Evolutionary conservation across 1,140 invertebrate species (phyloP).

Genomic region (Coboldia fuscipes): DNA sequence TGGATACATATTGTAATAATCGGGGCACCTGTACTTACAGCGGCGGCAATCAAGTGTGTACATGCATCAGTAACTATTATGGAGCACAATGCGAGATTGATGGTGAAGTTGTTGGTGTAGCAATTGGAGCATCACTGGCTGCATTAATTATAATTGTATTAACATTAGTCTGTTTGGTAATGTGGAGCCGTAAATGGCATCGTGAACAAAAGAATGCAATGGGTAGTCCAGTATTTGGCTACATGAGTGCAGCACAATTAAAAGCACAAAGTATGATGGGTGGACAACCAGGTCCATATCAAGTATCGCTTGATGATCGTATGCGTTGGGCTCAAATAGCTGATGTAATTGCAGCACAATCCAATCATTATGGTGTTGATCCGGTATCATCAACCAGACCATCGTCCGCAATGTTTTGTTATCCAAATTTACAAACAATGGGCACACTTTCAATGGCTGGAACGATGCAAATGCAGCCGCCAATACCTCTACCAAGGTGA

Average conservation of each 20-base stretch:
- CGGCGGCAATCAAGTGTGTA: slow-evolving; percentile 53
- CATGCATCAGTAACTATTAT: slow-evolving; percentile 67
- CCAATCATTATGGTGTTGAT: slow-evolving; percentile 59
- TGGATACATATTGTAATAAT: slow-evolving; percentile 57
- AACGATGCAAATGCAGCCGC: slow-evolving; percentile 25
- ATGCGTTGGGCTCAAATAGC: slow-evolving; percentile 67
- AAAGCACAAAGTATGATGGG: slow-evolving; percentile 40
- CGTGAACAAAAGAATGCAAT: slow-evolving; percentile 57
- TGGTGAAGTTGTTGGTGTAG: slow-evolving; percentile 74
- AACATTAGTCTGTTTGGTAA: slow-evolving; percentile 66
- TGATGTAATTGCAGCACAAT: slow-evolving; percentile 60
- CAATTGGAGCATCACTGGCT: slow-evolving; percentile 68
- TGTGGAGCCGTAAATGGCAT: slow-evolving; percentile 83
- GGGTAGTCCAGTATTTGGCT: slow-evolving; percentile 61
- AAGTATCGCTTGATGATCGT: slow-evolving; percentile 49
- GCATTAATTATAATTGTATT: slow-evolving; percentile 72
- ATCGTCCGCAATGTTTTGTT: slow-evolving; percentile 61
- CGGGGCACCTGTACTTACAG: slow-evolving; percentile 60
- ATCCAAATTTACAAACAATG: slow-evolving; percentile 31
- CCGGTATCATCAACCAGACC: slow-evolving; percentile 47
- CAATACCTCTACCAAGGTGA: slow-evolving; percentile 45
- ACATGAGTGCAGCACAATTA: slow-evolving; percentile 51
- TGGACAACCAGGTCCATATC: slow-evolving; percentile 33
- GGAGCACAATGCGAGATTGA: slow-evolving; percentile 75
- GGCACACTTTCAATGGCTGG: slow-evolving; percentile 14